Evolutionary conservation across 1,140 invertebrate genomes (phyloP).

Genomic region (Cataglyphis hispanica): DNA sequence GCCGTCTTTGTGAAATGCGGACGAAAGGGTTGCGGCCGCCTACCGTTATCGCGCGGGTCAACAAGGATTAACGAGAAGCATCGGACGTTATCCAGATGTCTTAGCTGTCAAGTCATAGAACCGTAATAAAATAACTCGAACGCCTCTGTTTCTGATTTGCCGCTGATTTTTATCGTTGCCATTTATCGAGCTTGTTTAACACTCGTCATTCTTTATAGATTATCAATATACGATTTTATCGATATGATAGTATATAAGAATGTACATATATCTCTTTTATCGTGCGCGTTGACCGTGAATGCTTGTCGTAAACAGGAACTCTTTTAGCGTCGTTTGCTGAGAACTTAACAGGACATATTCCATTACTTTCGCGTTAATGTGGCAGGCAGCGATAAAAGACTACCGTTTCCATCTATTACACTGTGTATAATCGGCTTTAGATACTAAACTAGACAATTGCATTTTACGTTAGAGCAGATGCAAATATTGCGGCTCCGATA

Average conservation of each 20-base stretch:
- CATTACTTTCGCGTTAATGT: conserved; percentile 47
- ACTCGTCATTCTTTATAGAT: conserved; percentile 18
- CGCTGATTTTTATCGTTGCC: conserved; percentile 33
- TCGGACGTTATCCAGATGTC: conserved; percentile 48
- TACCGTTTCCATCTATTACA: conserved; percentile 17
- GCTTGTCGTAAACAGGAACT: conserved; percentile 40
- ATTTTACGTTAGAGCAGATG: conserved; percentile 20
- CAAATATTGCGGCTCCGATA: conserved; percentile 1
- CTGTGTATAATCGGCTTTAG: neutral
- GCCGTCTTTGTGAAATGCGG: conserved; percentile 29
- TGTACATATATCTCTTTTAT: neutral
- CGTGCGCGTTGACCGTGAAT: neutral
- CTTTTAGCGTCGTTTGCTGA: conserved; percentile 38
- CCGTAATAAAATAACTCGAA: conserved; percentile 15
- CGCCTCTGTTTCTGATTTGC: conserved; percentile 11
- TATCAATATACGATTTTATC: neutral
- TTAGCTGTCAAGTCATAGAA: conserved; percentile 32
- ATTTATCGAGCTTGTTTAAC: conserved; percentile 10
- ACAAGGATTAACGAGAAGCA: conserved; percentile 49
- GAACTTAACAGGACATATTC: conserved; percentile 48
- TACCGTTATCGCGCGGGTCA: conserved; percentile 49
- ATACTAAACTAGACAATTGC: conserved; percentile 23
- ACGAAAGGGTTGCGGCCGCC: conserved; percentile 52
- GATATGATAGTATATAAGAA: neutral
- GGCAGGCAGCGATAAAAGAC: conserved; percentile 11